Evolutionary conservation across 1,140 invertebrate species (phyloP).

Genomic region (Lepidurus arcticus): DNA sequence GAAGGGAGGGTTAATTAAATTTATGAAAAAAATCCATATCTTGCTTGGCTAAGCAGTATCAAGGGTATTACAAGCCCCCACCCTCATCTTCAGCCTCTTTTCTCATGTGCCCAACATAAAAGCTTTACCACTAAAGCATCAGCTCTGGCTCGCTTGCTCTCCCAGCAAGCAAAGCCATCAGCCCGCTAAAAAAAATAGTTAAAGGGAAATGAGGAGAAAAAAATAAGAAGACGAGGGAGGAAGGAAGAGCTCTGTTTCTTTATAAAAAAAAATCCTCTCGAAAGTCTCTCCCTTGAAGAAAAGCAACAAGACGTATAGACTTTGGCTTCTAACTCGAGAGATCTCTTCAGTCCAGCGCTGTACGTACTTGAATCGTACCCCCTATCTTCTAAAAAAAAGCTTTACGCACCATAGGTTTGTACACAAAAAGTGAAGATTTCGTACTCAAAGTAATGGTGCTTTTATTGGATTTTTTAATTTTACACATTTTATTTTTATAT

Average conservation of each 20-base stretch:
- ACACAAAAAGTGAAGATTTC: too few species aligned
- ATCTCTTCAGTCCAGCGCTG: too few species aligned
- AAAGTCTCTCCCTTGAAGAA: not conserved
- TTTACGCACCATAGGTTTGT: too few species aligned
- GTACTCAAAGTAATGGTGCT: too few species aligned
- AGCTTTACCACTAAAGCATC: conserved; percentile 16
- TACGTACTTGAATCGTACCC: too few species aligned
- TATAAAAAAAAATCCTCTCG: not conserved
- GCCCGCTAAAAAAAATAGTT: not conserved
- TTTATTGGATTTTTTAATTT: too few species aligned
- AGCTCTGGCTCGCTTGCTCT: not conserved
- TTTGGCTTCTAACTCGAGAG: too few species aligned
- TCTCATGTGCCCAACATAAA: not conserved
- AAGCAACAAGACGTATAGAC: not conserved
- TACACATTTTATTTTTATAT: too few species aligned
- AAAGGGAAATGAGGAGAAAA: not conserved
- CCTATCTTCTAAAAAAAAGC: too few species aligned
- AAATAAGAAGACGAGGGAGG: not conserved
- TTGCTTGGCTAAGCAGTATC: conserved; percentile 18
- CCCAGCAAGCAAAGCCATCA: not conserved
- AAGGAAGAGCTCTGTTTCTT: not conserved
- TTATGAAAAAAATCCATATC: not conserved
- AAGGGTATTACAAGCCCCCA: conserved; percentile 18
- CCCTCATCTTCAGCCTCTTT: not conserved
- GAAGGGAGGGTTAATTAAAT: conserved; percentile 9